Percentiles rank a stretch among this genome's conserved stretches.
Evolutionary conservation across 2,113 vertebrate species (phyloP).

Genomic region (Edolisoma coerulescens): DNA sequence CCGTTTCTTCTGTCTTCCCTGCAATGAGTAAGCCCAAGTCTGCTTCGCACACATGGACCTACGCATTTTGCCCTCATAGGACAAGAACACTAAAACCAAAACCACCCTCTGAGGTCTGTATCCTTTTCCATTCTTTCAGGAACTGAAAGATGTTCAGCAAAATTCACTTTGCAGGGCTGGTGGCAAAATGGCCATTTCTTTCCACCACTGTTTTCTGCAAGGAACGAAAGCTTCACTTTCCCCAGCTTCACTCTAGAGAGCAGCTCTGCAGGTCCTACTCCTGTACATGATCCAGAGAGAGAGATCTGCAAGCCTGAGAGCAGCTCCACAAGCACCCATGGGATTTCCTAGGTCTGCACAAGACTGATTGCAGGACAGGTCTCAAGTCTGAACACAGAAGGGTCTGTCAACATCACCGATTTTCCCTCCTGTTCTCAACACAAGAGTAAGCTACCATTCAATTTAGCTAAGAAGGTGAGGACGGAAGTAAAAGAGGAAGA

Average conservation of each 20-base stretch:
- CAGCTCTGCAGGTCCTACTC: neutral
- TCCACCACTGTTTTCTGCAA: neutral
- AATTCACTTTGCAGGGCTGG: neutral
- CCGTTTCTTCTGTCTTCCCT: neutral
- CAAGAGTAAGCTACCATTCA: neutral
- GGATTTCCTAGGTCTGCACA: neutral
- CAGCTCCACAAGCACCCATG: neutral
- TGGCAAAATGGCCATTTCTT: neutral
- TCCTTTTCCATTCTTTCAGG: neutral
- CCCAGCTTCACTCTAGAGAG: neutral
- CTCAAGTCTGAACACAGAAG: neutral
- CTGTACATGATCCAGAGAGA: rapidly evolving
- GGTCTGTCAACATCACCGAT: neutral
- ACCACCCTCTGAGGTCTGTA: neutral
- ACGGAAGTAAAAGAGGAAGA: neutral
- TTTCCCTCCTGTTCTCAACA: neutral
- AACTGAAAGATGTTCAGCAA: neutral
- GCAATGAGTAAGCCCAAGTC: neutral
- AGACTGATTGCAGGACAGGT: neutral
- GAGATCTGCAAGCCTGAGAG: neutral
- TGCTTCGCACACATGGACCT: rapidly evolving
- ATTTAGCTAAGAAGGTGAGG: neutral
- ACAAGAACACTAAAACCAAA: neutral
- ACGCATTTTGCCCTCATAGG: rapidly evolving
- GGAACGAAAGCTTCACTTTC: neutral